These are phyloP conservation scores for Drosophila rufa DNA, from an alignment of 1,140 invertebrate genomes.

Conservation along the genomic window DNA sequence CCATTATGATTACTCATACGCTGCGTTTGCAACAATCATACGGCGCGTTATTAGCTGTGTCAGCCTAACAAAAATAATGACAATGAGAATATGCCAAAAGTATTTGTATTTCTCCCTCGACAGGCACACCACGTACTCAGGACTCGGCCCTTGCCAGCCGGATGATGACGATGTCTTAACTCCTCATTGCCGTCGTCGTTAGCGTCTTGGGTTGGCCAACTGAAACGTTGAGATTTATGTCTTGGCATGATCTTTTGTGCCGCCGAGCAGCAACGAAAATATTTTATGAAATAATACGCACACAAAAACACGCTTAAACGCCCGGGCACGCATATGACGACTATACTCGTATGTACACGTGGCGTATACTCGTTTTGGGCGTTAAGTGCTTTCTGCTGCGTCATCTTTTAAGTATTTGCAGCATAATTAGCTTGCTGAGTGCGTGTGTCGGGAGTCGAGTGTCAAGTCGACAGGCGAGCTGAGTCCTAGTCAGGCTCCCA, in stretches of 20 bases:
- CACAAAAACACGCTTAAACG: conserved; percentile 31
- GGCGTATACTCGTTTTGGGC: conserved; percentile 53
- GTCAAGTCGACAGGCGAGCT: conserved; percentile 39
- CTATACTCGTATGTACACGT: conserved; percentile 12
- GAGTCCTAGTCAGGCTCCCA: conserved; percentile 28
- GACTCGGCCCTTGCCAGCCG: conserved; percentile 22
- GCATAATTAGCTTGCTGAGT: conserved; percentile 80
- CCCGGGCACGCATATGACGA: conserved; percentile 24
- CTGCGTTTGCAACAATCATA: conserved; percentile 81
- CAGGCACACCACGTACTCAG: conserved; percentile 21
- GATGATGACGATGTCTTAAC: conserved; percentile 67
- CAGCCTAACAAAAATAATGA: conserved; percentile 80
- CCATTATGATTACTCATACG: conserved; percentile 83
- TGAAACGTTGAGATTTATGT: conserved; percentile 82
- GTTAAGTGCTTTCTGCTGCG: conserved; percentile 78
- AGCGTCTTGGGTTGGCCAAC: conserved; percentile 65
- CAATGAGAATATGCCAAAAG: conserved; percentile 78
- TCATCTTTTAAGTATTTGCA: conserved; percentile 79
- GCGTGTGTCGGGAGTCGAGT: conserved; percentile 58
- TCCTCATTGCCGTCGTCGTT: conserved; percentile 52
- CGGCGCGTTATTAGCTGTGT: conserved; percentile 80
- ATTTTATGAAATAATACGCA: conserved; percentile 82
- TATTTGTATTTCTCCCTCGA: conserved; percentile 66
- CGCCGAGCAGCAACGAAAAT: conserved; percentile 70
- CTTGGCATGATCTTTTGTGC: conserved; percentile 81